A percentile compares a stretch with the other conserved stretches of the same genome.
These are phyloP conservation scores for Mamestra brassicae DNA, from an alignment of 2,888 invertebrate species.

Conservation along the genomic window DNA sequence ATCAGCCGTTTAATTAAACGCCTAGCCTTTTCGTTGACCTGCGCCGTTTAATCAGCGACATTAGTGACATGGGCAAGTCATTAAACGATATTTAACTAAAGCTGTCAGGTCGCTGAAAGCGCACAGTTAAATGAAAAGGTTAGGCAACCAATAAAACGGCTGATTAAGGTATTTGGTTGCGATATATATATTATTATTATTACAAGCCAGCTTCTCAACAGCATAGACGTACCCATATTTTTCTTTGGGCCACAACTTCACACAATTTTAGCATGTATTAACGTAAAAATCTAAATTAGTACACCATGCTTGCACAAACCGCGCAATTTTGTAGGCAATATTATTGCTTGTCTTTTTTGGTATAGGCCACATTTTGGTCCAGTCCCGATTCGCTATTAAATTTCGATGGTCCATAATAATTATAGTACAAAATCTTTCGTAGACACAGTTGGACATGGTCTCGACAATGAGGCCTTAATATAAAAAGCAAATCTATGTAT, in stretches of 20 bases:
- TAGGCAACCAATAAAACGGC: too few relatives aligned
- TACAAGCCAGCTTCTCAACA: background rate
- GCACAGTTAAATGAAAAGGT: too few relatives aligned
- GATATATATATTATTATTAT: slow-evolving; percentile 13
- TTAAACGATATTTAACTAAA: too few relatives aligned
- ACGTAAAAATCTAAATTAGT: background rate
- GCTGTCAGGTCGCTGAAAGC: too few relatives aligned
- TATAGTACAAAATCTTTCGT: slow-evolving; percentile 18
- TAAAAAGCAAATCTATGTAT: background rate
- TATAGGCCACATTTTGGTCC: background rate
- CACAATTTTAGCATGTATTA: background rate
- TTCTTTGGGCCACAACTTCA: background rate
- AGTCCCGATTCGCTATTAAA: background rate
- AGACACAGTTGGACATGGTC: background rate
- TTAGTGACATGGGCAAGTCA: too few relatives aligned
- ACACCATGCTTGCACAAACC: background rate
- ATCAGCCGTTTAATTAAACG: too few relatives aligned
- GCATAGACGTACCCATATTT: background rate
- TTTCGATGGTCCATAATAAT: background rate
- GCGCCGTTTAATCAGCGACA: too few relatives aligned
- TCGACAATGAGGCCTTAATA: background rate
- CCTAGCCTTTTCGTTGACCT: too few relatives aligned
- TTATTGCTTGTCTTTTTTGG: background rate
- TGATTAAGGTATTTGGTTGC: too few relatives aligned
- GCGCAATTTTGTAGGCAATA: too few relatives aligned